Evolutionary conservation across 2,113 vertebrate species (phyloP), one percentile per base, ranked within the genome.

Genomic region (Chaenocephalus aceratus): DNA sequence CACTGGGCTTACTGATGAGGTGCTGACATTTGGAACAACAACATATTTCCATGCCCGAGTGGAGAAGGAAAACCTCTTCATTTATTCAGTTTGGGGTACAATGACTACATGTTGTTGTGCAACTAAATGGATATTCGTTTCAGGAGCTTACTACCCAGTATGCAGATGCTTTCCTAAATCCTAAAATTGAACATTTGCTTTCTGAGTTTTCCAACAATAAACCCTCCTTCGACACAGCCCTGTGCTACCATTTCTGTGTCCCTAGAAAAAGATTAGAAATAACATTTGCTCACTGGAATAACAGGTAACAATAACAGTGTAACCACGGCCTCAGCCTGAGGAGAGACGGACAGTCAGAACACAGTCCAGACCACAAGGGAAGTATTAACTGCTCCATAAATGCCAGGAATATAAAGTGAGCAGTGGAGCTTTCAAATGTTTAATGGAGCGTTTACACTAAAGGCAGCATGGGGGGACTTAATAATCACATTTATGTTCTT

Each of bases 221-320:
- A 52, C 51, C 54, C 49, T 67, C 70, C 51, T 57, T 72, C 75
- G 69, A 63, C 54, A 80, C 67, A 65, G 56, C 44, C 10, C 10
- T 21, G 49, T 23, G 26, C 61, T 85, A 49, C 54, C 46, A 66
- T 77, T 76, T 84, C 56, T 60, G 56, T 26, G 68, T 83, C 79
- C 60, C 67, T 80, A 73, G 23, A 80, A 86, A 81, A 86, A 77
- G 57, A 87, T 80, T 45, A 59, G 77, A 49, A 85, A 85, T 77
- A 86, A 85, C 86, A 89, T 93, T 92, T 91, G 71, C 84, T 81
- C 78, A 69, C 41, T 83, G 75, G 56, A 92, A 87, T 90, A 89
- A 90, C 87, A 91, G 86, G 86, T 86, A 90, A 86, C 62, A 88
- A 91, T 78, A 94, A 93, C 84, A 93, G 74, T 67, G 81, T 80